These are phyloP conservation scores for Zaprionus taronus DNA, from an alignment of 1,140 invertebrate species.

Conservation along the genomic window DNA sequence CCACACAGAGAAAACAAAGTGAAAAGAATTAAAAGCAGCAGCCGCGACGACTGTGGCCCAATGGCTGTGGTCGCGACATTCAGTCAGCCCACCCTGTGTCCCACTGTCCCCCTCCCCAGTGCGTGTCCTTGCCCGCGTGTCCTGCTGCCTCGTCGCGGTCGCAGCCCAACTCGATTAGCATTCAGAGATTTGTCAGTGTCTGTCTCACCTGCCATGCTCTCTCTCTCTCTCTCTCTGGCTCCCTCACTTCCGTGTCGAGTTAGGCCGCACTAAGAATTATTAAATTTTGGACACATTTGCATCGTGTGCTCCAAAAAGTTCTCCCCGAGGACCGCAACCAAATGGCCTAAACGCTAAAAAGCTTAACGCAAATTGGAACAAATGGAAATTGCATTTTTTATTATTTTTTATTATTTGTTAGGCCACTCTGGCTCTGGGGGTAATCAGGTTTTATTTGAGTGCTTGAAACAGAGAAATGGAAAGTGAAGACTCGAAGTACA, in stretches of 20 bases:
- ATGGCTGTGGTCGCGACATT: conserved; percentile 61
- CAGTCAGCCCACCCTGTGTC: conserved; percentile 7
- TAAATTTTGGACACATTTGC: conserved; percentile 63
- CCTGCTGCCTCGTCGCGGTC: conserved; percentile 20
- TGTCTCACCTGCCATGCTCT: background rate
- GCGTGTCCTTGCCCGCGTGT: conserved; percentile 11
- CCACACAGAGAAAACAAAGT: conserved; percentile 42
- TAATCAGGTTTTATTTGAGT: conserved; percentile 1
- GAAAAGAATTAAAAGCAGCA: conserved; percentile 77
- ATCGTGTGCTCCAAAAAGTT: conserved; percentile 19
- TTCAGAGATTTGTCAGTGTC: conserved; percentile 62
- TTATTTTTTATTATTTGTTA: conserved; percentile 1
- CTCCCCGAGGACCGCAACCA: conserved; percentile 23
- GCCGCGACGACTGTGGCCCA: conserved; percentile 72
- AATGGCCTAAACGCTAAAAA: conserved; percentile 39
- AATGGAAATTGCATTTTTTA: conserved; percentile 69
- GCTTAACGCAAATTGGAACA: conserved; percentile 67
- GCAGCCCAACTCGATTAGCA: conserved; percentile 72
- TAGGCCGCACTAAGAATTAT: conserved; percentile 58
- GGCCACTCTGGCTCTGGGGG: background rate
- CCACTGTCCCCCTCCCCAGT: background rate
- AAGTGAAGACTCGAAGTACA: background rate
- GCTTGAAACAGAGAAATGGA: background rate
- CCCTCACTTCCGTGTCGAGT: background rate
- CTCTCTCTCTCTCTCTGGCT: background rate